phyloP scores from a whole-genome alignment of 2,797 vertebrate genomes.

The Mycteria americana region DNA sequence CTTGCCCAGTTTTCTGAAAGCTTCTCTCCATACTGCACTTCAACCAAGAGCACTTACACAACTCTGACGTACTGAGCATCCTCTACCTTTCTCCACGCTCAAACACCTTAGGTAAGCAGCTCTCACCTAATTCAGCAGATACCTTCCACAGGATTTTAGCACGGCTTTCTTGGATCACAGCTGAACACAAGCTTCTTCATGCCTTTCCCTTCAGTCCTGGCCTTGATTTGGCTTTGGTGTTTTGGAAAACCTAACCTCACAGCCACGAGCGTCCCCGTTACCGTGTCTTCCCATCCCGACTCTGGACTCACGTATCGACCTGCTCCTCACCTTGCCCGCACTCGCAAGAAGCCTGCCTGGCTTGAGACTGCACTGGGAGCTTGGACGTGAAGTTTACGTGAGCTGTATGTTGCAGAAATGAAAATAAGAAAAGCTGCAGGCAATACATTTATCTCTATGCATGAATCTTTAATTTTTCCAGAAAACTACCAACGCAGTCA shows the following conservation, averaged over 20 bases:
- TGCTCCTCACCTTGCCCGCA: not conserved
- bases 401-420: not conserved
- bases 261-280: not conserved
- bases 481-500: not conserved
- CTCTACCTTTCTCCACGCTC: not conserved
- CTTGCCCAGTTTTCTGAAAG: not conserved
- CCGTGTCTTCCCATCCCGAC: not conserved
- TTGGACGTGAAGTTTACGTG: not conserved
- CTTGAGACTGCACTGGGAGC: not conserved
- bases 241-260: not conserved
- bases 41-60: not conserved
- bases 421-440: not conserved
- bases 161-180: not conserved
- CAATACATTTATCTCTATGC: not conserved
- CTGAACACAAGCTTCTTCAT: not conserved
- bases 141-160: not conserved
- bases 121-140: not conserved
- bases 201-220: not conserved
- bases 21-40: not conserved
- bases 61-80: not conserved
- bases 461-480: not conserved
- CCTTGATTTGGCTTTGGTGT: accelerated
- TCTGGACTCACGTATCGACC: accelerated
- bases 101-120: not conserved
- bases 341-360: not conserved